phyloP scores from a whole-genome alignment of 2,797 vertebrate genomes.

The Eulemur mongoz region DNA sequence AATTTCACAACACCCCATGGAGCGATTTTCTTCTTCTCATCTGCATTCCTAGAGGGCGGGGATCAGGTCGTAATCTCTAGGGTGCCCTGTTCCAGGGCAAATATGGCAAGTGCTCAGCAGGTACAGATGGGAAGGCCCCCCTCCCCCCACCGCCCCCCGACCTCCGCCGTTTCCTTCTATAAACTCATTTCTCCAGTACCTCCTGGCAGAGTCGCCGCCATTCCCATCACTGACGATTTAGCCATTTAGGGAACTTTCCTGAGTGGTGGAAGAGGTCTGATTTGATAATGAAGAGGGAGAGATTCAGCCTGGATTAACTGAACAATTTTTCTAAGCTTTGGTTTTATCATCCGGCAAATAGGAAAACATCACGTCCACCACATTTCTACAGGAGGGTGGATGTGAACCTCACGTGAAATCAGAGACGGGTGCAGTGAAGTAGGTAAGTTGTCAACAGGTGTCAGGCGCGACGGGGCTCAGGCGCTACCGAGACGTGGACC shows the following conservation, averaged over 20 bases:
- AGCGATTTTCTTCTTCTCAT: not conserved
- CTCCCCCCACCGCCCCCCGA: too few relatives aligned
- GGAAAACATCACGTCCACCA: not conserved
- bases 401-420: not conserved
- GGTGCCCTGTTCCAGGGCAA: not conserved
- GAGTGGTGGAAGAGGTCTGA: not conserved
- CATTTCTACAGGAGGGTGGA: not conserved
- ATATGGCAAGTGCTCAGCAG: not conserved
- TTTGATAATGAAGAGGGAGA: not conserved
- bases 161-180: not conserved
- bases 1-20: not conserved
- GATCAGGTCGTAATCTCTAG: not conserved
- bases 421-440: not conserved
- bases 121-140: not conserved
- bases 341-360: not conserved
- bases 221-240: not conserved
- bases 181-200: not conserved
- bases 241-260: not conserved
- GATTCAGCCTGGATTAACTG: not conserved
- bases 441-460: not conserved
- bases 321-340: not conserved
- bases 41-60: not conserved
- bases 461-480: not conserved
- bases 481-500: not conserved
- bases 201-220: not conserved